Percentiles rank a stretch among this genome's conserved stretches.
Evolutionary conservation across 2,888 invertebrate genomes (phyloP).

Genomic region (Gnatocerus cornutus): DNA sequence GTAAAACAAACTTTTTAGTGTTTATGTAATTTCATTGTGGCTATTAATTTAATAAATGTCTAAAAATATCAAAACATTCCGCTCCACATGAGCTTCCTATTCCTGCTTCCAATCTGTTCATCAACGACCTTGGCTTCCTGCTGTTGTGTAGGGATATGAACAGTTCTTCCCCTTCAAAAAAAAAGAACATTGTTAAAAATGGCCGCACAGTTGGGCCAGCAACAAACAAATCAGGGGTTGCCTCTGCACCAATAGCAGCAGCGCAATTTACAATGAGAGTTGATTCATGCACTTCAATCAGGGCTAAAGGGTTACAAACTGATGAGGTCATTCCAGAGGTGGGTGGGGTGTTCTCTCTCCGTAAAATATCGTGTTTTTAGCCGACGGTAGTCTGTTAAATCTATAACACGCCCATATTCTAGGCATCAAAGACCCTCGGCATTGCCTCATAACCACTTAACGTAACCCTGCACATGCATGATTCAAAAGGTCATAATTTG

Average conservation of each 20-base stretch:
- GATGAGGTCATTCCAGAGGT: conserved; percentile 66
- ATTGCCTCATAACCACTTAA: conserved; percentile 53
- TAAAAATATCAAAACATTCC: no score
- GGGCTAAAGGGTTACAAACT: conserved; percentile 64
- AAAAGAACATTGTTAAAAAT: conserved; percentile 58
- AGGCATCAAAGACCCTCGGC: conserved; percentile 50
- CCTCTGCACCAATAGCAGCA: conserved; percentile 61
- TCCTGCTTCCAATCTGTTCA: neutral
- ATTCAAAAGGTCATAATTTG: conserved; percentile 58
- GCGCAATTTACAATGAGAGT: conserved; percentile 63
- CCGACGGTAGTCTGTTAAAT: conserved; percentile 49
- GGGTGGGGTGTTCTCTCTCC: conserved; percentile 50
- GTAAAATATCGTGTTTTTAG: conserved; percentile 50
- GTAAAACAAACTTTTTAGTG: no score
- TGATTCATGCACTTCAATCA: conserved; percentile 68
- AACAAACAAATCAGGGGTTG: conserved; percentile 56
- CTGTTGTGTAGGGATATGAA: conserved; percentile 6
- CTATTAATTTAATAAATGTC: no score
- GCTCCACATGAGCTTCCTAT: neutral
- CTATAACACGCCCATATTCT: conserved; percentile 39
- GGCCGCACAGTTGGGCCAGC: conserved; percentile 56
- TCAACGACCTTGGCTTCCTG: conserved; percentile 11
- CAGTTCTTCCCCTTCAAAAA: conserved; percentile 45
- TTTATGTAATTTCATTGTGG: no score
- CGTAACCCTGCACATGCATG: conserved; percentile 53